A percentile compares a stretch with the other conserved stretches of the same genome.
phyloP scores from a whole-genome alignment of 2,888 invertebrate genomes.

The Athalia rosae region DNA sequence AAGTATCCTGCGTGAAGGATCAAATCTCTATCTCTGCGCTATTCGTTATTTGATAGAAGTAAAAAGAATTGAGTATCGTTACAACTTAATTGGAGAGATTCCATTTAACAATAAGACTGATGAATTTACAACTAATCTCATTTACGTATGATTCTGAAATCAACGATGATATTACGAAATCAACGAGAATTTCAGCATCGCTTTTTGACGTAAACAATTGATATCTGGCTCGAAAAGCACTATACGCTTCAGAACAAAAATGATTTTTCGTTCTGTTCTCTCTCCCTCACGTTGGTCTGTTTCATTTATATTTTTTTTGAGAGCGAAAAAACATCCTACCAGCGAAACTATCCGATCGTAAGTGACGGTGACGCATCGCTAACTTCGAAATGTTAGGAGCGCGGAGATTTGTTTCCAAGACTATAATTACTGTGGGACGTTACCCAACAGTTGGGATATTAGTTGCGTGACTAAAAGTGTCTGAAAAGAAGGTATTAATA shows the following conservation, averaged over 20 bases:
- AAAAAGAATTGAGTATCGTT: too few species aligned
- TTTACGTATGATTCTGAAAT: too few species aligned
- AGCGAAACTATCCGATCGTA: too few species aligned
- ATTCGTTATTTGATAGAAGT: neutral
- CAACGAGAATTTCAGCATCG: too few species aligned
- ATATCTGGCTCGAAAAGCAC: too few species aligned
- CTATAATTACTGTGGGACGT: neutral
- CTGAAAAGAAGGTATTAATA: neutral
- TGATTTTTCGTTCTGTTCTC: neutral
- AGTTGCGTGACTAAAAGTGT: neutral
- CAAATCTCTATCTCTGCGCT: neutral
- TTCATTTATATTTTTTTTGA: neutral
- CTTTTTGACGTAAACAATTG: too few species aligned
- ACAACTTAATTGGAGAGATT: too few species aligned
- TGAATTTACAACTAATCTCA: too few species aligned
- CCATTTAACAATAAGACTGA: too few species aligned
- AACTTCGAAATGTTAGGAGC: neutral
- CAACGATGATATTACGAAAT: too few species aligned
- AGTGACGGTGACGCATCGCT: too few species aligned
- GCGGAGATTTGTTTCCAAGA: neutral
- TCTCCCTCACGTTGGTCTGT: neutral
- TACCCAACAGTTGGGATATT: neutral
- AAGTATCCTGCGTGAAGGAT: slow-evolving; percentile 13
- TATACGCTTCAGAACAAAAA: neutral
- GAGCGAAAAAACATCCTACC: neutral